These are phyloP conservation scores for Brachystomella parvula DNA, from an alignment of 1,140 invertebrate species.

Conservation along the genomic window DNA sequence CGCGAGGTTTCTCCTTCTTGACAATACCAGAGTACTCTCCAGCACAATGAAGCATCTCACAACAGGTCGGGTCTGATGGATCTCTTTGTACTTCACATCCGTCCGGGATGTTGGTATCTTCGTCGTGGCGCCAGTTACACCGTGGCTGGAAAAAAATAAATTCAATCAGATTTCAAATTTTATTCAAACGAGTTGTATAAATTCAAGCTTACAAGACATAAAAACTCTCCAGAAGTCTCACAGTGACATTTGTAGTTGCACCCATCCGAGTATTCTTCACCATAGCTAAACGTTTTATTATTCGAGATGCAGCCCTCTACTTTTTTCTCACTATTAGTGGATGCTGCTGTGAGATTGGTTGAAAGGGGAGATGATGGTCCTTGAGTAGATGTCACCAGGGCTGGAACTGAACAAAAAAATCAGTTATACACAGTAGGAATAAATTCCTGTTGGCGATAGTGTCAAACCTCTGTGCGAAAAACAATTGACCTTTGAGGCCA, in stretches of 20 bases:
- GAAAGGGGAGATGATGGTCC: slow-evolving; percentile 3
- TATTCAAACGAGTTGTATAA: neutral
- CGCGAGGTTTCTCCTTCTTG: slow-evolving; percentile 39
- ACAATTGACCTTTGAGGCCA: too few species aligned
- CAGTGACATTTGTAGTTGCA: slow-evolving; percentile 44
- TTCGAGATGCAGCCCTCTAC: slow-evolving; percentile 41
- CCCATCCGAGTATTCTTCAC: slow-evolving; percentile 43
- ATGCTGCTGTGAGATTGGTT: slow-evolving; percentile 21
- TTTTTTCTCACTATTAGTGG: slow-evolving; percentile 16
- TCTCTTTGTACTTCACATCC: slow-evolving; percentile 38
- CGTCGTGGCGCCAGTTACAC: slow-evolving; percentile 33
- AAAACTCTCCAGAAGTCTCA: slow-evolving; percentile 41
- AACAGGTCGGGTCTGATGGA: slow-evolving; percentile 41
- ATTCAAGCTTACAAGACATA: slow-evolving; percentile 39
- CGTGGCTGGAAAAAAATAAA: slow-evolving; percentile 28
- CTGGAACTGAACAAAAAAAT: too few species aligned
- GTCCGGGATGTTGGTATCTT: slow-evolving; percentile 32
- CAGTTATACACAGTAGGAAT: too few species aligned
- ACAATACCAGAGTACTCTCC: slow-evolving; percentile 25
- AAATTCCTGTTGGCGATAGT: too few species aligned
- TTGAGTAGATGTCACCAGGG: too few species aligned
- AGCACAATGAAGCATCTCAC: slow-evolving; percentile 43
- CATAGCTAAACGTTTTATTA: slow-evolving; percentile 41
- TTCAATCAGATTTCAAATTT: neutral
- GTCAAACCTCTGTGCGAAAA: too few species aligned